Evolutionary conservation across 1,140 invertebrate species (phyloP), one percentile per base, ranked within the genome.

Genomic region (Calosoma granatense): DNA sequence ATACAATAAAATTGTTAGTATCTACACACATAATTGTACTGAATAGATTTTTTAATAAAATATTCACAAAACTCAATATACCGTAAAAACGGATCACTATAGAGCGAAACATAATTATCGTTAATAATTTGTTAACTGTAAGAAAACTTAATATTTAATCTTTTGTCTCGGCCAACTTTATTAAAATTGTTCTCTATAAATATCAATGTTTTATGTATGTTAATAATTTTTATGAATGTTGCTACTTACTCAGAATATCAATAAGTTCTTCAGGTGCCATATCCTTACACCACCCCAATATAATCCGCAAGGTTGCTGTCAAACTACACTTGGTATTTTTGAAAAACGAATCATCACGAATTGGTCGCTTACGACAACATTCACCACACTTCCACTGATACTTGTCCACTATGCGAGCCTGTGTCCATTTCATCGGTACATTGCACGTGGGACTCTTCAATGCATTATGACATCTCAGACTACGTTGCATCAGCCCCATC

Each of bases 261-360:
- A 69, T 65, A 12, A 69, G 58, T 41, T 73, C 70, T 3, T 59
- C 64, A 2, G 71, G 65, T 54, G 60, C 52, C 20, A 71, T 65
- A 51, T 64, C 63, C 60, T 76, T 72, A 66, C 74, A 77, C 76
- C 76, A 78, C 23, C 70, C 74, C 41, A 75, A 55, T 61, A 78
- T 74, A 41, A 72, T 60, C 64, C 74, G 70, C 54, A 78, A 65
- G 57, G 70, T 69, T 22, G 69, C 65, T 59, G 75, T 76, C 20
- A 78, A 63, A 58, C 72, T 72, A 63, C 75, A 76, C 61, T 76
- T 77, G 3, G 77, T 66, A 23, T 69, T 63, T 11, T 73, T 54
- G 59, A 77, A 78, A 57, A 76, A 75, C 1, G 75, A 77, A 23
- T 68, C 63, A 15, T 76, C 74, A 41, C 76, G 66, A 4, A 78